These are phyloP conservation scores for Drosophila suboccidentalis DNA, from an alignment of 2,888 invertebrate species.

Conservation along the genomic window DNA sequence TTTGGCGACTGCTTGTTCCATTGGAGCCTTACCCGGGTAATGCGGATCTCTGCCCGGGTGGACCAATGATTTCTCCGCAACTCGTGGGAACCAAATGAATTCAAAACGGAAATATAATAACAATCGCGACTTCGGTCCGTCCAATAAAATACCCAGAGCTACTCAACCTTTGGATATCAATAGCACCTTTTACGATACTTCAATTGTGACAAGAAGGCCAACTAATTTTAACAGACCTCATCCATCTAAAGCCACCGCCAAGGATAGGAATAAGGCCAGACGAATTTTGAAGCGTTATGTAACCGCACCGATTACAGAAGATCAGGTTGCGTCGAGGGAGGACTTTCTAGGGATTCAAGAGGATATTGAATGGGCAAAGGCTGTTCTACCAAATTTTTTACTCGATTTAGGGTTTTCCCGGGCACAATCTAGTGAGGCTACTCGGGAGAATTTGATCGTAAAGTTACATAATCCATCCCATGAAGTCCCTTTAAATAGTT, in stretches of 20 bases:
- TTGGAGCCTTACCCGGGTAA: constrained; percentile 45
- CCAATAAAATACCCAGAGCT: constrained; percentile 11
- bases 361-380: constrained; percentile 35
- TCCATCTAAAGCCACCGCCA: constrained; percentile 8
- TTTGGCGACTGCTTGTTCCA: constrained; percentile 50
- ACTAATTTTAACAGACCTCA: constrained; percentile 6
- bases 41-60: constrained; percentile 58
- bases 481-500: background rate
- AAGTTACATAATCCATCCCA: constrained; percentile 10
- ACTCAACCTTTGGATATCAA: background rate
- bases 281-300: constrained; percentile 25
- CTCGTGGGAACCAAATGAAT: constrained; percentile 52
- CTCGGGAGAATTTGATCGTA: constrained; percentile 21
- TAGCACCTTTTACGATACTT: background rate
- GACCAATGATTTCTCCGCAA: constrained; percentile 47
- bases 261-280: constrained; percentile 13
- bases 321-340: constrained; percentile 11
- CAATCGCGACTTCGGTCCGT: constrained; percentile 11
- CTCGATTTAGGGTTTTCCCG: too few species aligned
- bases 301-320: constrained; percentile 26
- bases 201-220: constrained; percentile 21
- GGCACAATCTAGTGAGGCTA: background rate
- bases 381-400: constrained; percentile 20
- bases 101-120: constrained; percentile 8
- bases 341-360: constrained; percentile 24